These are phyloP conservation scores for Eciton burchellii DNA, from an alignment of 1,140 invertebrate species.

Conservation along the genomic window DNA sequence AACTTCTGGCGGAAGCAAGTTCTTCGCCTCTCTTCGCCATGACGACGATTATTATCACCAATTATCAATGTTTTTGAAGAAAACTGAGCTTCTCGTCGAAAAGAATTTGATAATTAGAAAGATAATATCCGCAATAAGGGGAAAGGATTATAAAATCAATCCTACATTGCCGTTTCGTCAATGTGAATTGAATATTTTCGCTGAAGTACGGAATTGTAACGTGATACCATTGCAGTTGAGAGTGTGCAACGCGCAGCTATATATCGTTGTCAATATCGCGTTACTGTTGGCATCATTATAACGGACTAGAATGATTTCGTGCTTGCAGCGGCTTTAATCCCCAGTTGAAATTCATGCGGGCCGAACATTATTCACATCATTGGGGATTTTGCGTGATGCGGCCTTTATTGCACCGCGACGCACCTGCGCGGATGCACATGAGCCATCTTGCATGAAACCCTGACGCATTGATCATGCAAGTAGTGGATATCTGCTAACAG, in stretches of 20 bases:
- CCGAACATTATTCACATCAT: constrained; percentile 25
- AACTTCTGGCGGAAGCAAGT: neutral
- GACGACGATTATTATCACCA: neutral
- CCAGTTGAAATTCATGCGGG: constrained; percentile 44
- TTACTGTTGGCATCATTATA: constrained; percentile 45
- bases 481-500: constrained; percentile 16
- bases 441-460: constrained; percentile 5
- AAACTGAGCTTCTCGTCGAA: too few species aligned
- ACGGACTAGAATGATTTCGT: constrained; percentile 33
- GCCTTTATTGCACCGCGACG: constrained; percentile 23
- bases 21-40: neutral
- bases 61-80: too few species aligned
- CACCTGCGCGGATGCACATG: constrained; percentile 9
- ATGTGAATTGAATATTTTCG: neutral
- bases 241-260: neutral
- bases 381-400: constrained; percentile 36
- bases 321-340: constrained; percentile 45
- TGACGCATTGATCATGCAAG: constrained; percentile 23
- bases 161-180: neutral
- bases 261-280: constrained; percentile 41
- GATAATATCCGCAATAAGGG: neutral
- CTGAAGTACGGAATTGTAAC: neutral
- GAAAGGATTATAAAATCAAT: neutral
- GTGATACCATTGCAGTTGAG: constrained; percentile 19
- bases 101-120: neutral